Percentiles rank a stretch among this genome's conserved stretches.
These are phyloP conservation scores for Anarhynchus alexandrinus DNA, from an alignment of 2,113 vertebrate species.

Conservation along the genomic window DNA sequence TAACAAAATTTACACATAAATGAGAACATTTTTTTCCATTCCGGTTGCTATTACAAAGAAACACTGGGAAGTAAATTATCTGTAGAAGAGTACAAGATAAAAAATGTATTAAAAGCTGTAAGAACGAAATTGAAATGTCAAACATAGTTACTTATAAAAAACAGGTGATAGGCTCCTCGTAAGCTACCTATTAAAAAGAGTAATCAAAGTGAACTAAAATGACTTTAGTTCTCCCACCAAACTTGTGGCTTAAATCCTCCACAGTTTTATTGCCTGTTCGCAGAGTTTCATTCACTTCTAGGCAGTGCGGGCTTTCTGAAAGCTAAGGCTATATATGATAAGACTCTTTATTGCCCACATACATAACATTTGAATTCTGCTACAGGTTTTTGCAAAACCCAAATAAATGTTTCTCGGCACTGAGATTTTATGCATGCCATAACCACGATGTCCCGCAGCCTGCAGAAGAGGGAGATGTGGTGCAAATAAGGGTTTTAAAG, in stretches of 20 bases:
- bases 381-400: background rate
- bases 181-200: slow-evolving; percentile 20
- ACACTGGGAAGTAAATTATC: slow-evolving; percentile 74
- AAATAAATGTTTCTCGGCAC: background rate
- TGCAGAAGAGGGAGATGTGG: background rate
- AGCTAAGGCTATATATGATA: background rate
- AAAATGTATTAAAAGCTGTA: slow-evolving; percentile 77
- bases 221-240: background rate
- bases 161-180: slow-evolving; percentile 49
- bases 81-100: slow-evolving; percentile 73
- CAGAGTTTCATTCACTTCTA: background rate
- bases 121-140: slow-evolving; percentile 80
- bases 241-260: background rate
- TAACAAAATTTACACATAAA: slow-evolving; percentile 81
- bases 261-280: background rate
- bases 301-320: background rate
- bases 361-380: background rate
- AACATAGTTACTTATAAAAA: slow-evolving; percentile 72
- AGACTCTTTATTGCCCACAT: background rate
- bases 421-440: background rate
- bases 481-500: background rate
- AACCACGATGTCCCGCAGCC: background rate
- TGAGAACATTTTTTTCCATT: slow-evolving; percentile 71
- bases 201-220: slow-evolving; percentile 64
- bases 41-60: slow-evolving; percentile 70